phyloP scores from a whole-genome alignment of 2,888 invertebrate genomes.

The Eupithecia centaureata region DNA sequence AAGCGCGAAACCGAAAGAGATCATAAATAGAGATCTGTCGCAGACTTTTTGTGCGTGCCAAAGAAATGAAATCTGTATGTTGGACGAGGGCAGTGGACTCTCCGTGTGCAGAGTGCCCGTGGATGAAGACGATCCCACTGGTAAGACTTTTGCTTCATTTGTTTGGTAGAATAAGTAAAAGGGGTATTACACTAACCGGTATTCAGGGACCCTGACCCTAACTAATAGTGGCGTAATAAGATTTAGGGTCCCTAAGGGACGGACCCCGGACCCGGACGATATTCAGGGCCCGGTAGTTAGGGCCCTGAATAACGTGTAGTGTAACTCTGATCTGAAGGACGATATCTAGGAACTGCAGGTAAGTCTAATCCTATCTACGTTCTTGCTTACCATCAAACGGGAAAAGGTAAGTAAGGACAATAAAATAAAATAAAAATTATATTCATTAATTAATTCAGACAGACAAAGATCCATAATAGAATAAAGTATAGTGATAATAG shows the following conservation, averaged over 20 bases:
- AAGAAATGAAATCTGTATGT: slow-evolving; percentile 85
- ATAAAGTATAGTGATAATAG: neutral
- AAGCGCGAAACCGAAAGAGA: slow-evolving; percentile 63
- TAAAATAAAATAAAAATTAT: too few relatives aligned
- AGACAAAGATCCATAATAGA: too few relatives aligned
- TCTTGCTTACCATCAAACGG: neutral
- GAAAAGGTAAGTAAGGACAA: neutral
- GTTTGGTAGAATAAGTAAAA: neutral
- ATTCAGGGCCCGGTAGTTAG: too few relatives aligned
- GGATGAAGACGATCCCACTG: slow-evolving; percentile 85
- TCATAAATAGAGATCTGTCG: slow-evolving; percentile 70
- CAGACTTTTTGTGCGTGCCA: slow-evolving; percentile 81
- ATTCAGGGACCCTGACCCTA: too few relatives aligned
- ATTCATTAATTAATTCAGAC: too few relatives aligned
- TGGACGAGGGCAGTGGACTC: slow-evolving; percentile 84
- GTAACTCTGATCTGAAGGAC: too few relatives aligned
- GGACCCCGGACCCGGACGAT: too few relatives aligned
- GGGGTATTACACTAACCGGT: too few relatives aligned
- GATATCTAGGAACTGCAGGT: too few relatives aligned
- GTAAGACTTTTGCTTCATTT: slow-evolving; percentile 52
- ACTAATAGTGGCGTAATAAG: too few relatives aligned
- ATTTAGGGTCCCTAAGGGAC: too few relatives aligned
- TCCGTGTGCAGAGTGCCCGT: slow-evolving; percentile 81
- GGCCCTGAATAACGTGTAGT: too few relatives aligned
- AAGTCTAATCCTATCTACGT: neutral